Evolutionary conservation across 2,888 invertebrate species (phyloP).

Genomic region (Volucella inflata): DNA sequence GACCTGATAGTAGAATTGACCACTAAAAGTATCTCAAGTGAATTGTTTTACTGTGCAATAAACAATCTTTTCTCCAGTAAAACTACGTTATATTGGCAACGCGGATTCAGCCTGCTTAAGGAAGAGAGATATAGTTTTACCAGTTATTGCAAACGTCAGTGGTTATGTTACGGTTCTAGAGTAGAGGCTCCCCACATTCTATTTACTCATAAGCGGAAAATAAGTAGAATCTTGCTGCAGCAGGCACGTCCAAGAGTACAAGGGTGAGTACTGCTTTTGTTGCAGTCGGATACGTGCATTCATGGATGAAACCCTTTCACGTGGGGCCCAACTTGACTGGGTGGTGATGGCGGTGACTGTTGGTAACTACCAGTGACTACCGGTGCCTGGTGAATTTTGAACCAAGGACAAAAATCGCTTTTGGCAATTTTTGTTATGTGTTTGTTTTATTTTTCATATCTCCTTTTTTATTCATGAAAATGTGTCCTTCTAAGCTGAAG

Average conservation of each 20-base stretch:
- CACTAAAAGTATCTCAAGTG: too few relatives aligned
- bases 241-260: slow-evolving; percentile 16
- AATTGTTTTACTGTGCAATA: too few relatives aligned
- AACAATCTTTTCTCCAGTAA: too few relatives aligned
- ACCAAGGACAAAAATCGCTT: slow-evolving; percentile 65
- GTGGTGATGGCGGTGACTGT: not conserved
- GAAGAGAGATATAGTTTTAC: not conserved
- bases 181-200: slow-evolving; percentile 41
- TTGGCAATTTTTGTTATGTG: slow-evolving; percentile 59
- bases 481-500: slow-evolving; percentile 44
- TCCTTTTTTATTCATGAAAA: slow-evolving; percentile 38
- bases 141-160: slow-evolving; percentile 68
- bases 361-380: slow-evolving; percentile 38
- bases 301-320: not conserved
- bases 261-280: slow-evolving; percentile 7
- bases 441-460: slow-evolving; percentile 27
- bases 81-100: not conserved
- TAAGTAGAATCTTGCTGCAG: slow-evolving; percentile 62
- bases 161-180: slow-evolving; percentile 38
- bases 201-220: slow-evolving; percentile 71
- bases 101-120: not conserved
- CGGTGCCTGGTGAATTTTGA: slow-evolving; percentile 37
- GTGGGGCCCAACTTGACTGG: not conserved
- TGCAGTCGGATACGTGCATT: not conserved
- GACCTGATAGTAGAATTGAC: too few relatives aligned